Evolutionary conservation across 1,140 invertebrate species (phyloP), one percentile per base, ranked within the genome.

Genomic region (Brachionus sp.): DNA sequence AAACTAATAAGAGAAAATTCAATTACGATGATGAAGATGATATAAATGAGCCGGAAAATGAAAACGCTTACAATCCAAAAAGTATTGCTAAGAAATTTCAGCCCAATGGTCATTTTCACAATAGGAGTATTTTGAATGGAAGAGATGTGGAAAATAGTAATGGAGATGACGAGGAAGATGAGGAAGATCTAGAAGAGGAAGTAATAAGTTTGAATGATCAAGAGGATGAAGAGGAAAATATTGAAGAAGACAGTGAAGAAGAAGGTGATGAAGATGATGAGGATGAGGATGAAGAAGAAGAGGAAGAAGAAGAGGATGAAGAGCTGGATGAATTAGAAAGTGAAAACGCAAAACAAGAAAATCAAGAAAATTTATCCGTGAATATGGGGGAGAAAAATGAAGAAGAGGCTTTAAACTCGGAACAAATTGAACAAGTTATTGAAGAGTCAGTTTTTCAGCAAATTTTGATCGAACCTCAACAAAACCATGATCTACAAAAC

Each of bases 81-180:
- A 70, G 35, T 23, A 19, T 70, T n/a, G 66, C 66, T 70, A 70
- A 70, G 39, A 70, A 70, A 70, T 70, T 70, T 39, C 66, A 70
- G 10, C 35, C 66, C 12, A 70, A 70, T 70, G 66, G 66, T 12
- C 13, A 39, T 42, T 70, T 37, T 70, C 66, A 42, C n/a, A 70
- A 39, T 23, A 39, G 66, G 16, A 9, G 33, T n/a, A 9, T 39
- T 16, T 16, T 70, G 3, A 70, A 70, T 23, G 66, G 66, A 37
- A 35, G 66, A 37, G 66, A 70, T 39, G 66, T 39, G 3, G 35
- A 70, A 12, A 39, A 70, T 16, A 70, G 35, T 33, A 70, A 39
- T 70, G 66, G 35, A n/a, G 66, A 70, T 39, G 66, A 70, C 37
- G 66, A 70, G n/a, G 66, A 37, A 70, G 66, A 70, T 7, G 66